Evolutionary conservation across 2,888 invertebrate genomes (phyloP).

Genomic region (Hyppa rectilinea): DNA sequence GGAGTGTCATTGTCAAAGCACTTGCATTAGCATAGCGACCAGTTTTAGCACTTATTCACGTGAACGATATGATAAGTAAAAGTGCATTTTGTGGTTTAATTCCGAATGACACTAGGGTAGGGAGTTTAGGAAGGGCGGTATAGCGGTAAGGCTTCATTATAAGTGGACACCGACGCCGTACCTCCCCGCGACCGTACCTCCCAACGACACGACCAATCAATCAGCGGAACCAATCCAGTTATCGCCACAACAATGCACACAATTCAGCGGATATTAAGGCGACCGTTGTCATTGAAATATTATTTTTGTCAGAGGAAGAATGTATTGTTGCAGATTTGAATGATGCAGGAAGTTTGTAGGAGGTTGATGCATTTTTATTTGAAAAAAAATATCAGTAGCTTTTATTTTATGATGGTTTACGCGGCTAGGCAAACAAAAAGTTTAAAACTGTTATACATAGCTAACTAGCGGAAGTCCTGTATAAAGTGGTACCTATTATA

Average conservation of each 20-base stretch:
- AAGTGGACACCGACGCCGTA: constrained; percentile 59
- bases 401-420: neutral
- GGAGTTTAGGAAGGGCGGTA: constrained; percentile 31
- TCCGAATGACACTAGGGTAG: constrained; percentile 60
- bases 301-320: neutral
- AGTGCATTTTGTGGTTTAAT: constrained; percentile 62
- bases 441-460: neutral
- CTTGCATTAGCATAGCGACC: constrained; percentile 49
- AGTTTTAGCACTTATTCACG: constrained; percentile 39
- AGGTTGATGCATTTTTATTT: neutral
- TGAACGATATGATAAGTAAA: constrained; percentile 47
- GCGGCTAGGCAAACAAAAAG: neutral
- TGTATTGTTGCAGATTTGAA: neutral
- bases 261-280: constrained; percentile 39
- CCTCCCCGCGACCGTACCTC: constrained; percentile 9
- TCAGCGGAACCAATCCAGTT: constrained; percentile 70
- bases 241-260: constrained; percentile 59
- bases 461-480: neutral
- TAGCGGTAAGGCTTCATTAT: constrained; percentile 58
- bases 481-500: neutral
- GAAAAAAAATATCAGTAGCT: too few species aligned
- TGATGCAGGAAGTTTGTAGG: neutral
- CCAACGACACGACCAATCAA: constrained; percentile 68
- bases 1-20: constrained; percentile 25
- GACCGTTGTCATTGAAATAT: constrained; percentile 26